phyloP scores from a whole-genome alignment of 2,797 vertebrate species.

The Eulemur rubriventer region DNA sequence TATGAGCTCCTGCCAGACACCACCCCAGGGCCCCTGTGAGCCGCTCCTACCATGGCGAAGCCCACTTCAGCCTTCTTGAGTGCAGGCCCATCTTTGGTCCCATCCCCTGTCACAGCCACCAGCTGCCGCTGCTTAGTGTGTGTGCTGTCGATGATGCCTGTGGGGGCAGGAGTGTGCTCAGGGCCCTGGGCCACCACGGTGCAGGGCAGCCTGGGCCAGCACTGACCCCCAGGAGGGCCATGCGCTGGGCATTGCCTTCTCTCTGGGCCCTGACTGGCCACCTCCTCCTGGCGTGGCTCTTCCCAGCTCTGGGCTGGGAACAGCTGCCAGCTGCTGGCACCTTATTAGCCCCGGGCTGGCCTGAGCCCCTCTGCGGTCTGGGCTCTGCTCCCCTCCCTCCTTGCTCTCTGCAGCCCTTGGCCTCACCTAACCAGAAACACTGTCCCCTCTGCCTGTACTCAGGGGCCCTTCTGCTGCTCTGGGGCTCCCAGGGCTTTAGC shows the following conservation, averaged over 20 bases:
- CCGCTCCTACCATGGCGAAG: slow-evolving; percentile 94
- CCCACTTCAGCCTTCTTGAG: slow-evolving; percentile 99
- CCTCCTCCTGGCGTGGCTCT: rapidly evolving
- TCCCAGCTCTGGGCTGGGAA: background rate
- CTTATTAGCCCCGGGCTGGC: background rate
- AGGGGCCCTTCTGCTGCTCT: background rate
- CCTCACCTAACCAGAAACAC: background rate
- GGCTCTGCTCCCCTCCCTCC: background rate
- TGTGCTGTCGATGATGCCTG: slow-evolving; percentile 99
- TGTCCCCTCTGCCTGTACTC: background rate
- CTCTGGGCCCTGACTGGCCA: background rate
- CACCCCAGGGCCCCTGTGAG: background rate
- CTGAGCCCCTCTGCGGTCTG: background rate
- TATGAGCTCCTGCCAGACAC: background rate
- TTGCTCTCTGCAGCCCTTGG: background rate
- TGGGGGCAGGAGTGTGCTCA: background rate
- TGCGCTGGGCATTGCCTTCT: background rate
- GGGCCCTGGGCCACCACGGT: background rate
- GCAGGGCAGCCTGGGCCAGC: background rate
- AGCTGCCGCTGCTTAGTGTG: slow-evolving; percentile 96
- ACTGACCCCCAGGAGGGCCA: too few species aligned
- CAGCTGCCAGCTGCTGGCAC: background rate
- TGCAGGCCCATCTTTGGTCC: slow-evolving; percentile 98
- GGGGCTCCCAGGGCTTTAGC: background rate
- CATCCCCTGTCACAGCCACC: slow-evolving; percentile 98